Percentiles rank a stretch among this genome's conserved stretches.
Evolutionary conservation across 1,140 invertebrate genomes (phyloP).

Genomic region (Hypothenemus hampei): DNA sequence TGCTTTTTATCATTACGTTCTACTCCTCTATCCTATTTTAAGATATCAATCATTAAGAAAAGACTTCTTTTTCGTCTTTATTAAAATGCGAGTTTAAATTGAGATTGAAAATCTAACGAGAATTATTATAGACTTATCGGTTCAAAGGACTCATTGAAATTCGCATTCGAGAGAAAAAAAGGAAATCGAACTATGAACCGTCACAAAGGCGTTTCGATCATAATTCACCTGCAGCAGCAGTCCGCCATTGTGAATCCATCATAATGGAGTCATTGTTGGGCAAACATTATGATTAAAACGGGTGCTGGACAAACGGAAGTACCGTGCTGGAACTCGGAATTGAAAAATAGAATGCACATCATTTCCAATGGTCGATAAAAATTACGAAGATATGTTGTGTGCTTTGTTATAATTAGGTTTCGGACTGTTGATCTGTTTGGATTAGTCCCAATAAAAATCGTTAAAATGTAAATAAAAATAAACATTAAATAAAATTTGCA

Average conservation of each 20-base stretch:
- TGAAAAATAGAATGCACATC: too few relatives aligned
- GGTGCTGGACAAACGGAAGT: constrained; percentile 5
- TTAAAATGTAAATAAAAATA: too few relatives aligned
- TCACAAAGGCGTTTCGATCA: constrained; percentile 8
- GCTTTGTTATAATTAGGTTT: too few relatives aligned
- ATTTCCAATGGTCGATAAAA: too few relatives aligned
- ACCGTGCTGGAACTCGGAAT: not conserved
- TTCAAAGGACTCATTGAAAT: not conserved
- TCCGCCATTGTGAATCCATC: constrained; percentile 5
- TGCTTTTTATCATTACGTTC: not conserved
- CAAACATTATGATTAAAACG: constrained; percentile 8
- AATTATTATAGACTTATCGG: not conserved
- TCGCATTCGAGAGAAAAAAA: not conserved
- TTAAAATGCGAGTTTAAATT: not conserved
- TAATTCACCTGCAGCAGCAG: constrained; percentile 7
- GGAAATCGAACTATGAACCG: not conserved
- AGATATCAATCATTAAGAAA: too few relatives aligned
- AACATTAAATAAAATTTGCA: too few relatives aligned
- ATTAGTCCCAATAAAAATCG: too few relatives aligned
- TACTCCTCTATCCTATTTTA: not conserved
- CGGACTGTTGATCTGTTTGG: too few relatives aligned
- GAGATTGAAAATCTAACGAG: not conserved
- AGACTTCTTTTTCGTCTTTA: too few relatives aligned
- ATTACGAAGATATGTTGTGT: too few relatives aligned
- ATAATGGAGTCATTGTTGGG: constrained; percentile 8